Evolutionary conservation across 1,140 invertebrate genomes (phyloP).

Genomic region (Druon quercuslanigerum): DNA sequence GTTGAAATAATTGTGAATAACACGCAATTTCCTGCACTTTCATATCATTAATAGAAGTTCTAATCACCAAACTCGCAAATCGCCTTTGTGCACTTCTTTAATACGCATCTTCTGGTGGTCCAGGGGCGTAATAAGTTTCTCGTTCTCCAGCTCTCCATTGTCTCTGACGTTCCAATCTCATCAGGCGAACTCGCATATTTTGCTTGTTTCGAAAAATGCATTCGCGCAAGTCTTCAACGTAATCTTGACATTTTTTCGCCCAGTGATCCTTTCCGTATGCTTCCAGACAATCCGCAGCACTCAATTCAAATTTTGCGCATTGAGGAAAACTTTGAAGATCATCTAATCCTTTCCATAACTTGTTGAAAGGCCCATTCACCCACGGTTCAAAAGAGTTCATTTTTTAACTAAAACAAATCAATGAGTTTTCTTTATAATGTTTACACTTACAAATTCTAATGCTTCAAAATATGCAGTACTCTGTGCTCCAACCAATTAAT

Average conservation of each 20-base stretch:
- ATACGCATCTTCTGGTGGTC: slow-evolving; percentile 36
- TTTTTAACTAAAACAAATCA: neutral
- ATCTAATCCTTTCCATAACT: slow-evolving; percentile 71
- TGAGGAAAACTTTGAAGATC: slow-evolving; percentile 79
- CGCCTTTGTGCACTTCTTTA: slow-evolving; percentile 23
- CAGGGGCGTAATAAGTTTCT: slow-evolving; percentile 27
- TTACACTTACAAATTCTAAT: too few species aligned
- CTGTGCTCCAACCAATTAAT: too few species aligned
- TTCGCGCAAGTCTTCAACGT: slow-evolving; percentile 82
- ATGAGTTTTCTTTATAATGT: neutral
- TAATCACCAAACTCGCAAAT: neutral
- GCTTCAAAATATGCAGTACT: too few species aligned
- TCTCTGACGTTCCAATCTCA: slow-evolving; percentile 76
- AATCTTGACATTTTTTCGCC: slow-evolving; percentile 76
- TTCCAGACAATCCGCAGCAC: slow-evolving; percentile 83
- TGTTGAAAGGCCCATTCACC: slow-evolving; percentile 82
- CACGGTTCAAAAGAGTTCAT: slow-evolving; percentile 77
- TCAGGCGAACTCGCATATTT: slow-evolving; percentile 68
- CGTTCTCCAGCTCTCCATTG: slow-evolving; percentile 73
- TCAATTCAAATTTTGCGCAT: slow-evolving; percentile 81
- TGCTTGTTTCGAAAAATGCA: slow-evolving; percentile 79
- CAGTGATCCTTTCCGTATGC: slow-evolving; percentile 82
- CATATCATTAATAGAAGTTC: too few species aligned
- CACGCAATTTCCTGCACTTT: too few species aligned
- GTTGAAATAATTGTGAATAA: too few species aligned